Conservation (phyloP, 2,888 invertebrate species). For the Noctuana brunneofusca region DNA sequence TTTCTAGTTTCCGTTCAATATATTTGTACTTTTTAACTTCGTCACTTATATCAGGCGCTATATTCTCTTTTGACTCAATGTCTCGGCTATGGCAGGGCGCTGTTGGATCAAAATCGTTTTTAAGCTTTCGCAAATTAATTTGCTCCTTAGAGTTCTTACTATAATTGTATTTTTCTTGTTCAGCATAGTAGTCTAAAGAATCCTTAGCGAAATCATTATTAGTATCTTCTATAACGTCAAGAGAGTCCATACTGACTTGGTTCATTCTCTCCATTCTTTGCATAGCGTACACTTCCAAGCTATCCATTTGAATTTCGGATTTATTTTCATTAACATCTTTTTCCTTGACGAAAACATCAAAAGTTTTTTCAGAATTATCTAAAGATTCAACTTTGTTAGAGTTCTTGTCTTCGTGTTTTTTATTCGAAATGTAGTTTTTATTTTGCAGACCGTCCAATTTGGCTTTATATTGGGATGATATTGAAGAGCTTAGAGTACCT, state of each 20-base stretch:
- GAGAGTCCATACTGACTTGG: slow-evolving; percentile 77
- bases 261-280: slow-evolving; percentile 71
- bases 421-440: slow-evolving; percentile 67
- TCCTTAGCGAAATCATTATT: slow-evolving; percentile 73
- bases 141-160: slow-evolving; percentile 64
- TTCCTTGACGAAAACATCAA: slow-evolving; percentile 84
- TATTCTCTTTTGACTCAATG: slow-evolving; percentile 67
- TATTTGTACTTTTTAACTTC: slow-evolving; percentile 85
- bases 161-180: slow-evolving; percentile 67
- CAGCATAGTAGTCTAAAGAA: slow-evolving; percentile 76
- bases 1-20: slow-evolving; percentile 87
- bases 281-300: slow-evolving; percentile 80
- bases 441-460: slow-evolving; percentile 77
- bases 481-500: slow-evolving; percentile 68
- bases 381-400: slow-evolving; percentile 63
- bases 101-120: slow-evolving; percentile 51
- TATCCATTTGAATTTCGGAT: slow-evolving; percentile 84
- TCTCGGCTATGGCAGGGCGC: slow-evolving; percentile 56
- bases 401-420: slow-evolving; percentile 66
- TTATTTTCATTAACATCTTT: slow-evolving; percentile 83
- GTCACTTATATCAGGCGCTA: slow-evolving; percentile 67
- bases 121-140: slow-evolving; percentile 60
- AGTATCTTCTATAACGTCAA: slow-evolving; percentile 71
- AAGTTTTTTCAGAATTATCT: slow-evolving; percentile 78
- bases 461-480: slow-evolving; percentile 77